Conservation (phyloP, 2,888 invertebrate genomes). For the Cactoblastis cactorum region DNA sequence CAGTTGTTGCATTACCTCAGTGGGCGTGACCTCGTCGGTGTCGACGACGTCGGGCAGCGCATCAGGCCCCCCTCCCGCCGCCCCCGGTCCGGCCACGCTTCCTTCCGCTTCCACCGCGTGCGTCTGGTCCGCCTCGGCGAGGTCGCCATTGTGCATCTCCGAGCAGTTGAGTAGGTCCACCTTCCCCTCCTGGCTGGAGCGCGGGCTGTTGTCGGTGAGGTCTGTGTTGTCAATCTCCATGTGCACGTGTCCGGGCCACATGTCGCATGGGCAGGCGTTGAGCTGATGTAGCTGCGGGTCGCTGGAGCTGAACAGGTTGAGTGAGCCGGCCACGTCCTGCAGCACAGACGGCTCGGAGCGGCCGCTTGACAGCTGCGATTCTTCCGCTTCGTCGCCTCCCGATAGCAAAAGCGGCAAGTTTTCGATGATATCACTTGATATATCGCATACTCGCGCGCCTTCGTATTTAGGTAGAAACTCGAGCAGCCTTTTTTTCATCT, state of each 20-base stretch:
- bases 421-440: slow-evolving; percentile 62
- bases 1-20: slow-evolving; percentile 73
- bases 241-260: slow-evolving; percentile 63
- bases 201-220: slow-evolving; percentile 47
- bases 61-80: slow-evolving; percentile 42
- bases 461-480: slow-evolving; percentile 64
- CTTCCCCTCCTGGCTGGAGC: slow-evolving; percentile 63
- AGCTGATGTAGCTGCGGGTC: slow-evolving; percentile 60
- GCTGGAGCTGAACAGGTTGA: slow-evolving; percentile 60
- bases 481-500: slow-evolving; percentile 52
- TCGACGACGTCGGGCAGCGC: slow-evolving; percentile 71
- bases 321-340: slow-evolving; percentile 71
- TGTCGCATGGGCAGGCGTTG: slow-evolving; percentile 60
- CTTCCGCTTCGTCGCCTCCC: slow-evolving; percentile 39
- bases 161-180: slow-evolving; percentile 68
- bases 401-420: slow-evolving; percentile 51
- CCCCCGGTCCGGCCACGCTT: slow-evolving; percentile 26
- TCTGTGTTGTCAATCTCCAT: slow-evolving; percentile 55
- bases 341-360: slow-evolving; percentile 54
- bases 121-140: slow-evolving; percentile 90
- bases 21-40: slow-evolving; percentile 71
- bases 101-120: slow-evolving; percentile 56
- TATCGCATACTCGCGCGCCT: slow-evolving; percentile 62
- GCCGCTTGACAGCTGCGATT: slow-evolving; percentile 42
- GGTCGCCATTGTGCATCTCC: slow-evolving; percentile 84